Evolutionary conservation across 2,888 invertebrate species (phyloP).

Genomic region (Xylota sylvarum): DNA sequence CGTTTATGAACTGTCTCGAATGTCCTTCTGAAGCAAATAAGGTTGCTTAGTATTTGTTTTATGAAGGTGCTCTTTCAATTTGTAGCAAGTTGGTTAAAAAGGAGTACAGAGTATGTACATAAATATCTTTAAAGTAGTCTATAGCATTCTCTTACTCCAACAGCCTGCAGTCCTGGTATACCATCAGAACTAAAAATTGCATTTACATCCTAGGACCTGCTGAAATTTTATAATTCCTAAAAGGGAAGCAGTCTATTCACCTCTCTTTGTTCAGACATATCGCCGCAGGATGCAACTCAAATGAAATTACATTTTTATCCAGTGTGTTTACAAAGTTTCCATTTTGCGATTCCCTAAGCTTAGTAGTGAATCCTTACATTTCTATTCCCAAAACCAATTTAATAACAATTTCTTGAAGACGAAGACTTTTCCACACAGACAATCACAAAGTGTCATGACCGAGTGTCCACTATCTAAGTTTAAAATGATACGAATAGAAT

Average conservation of each 20-base stretch:
- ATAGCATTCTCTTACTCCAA: too few relatives aligned
- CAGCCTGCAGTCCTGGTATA: background rate
- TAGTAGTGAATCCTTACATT: background rate
- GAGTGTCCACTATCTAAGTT: slow-evolving; percentile 43
- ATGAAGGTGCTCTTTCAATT: too few relatives aligned
- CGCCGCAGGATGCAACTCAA: slow-evolving; percentile 3
- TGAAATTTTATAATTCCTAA: background rate
- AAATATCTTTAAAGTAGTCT: too few relatives aligned
- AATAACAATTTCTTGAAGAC: slow-evolving; percentile 57
- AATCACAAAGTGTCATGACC: slow-evolving; percentile 72
- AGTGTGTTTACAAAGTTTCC: background rate
- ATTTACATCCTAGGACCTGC: background rate
- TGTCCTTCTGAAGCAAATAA: too few relatives aligned
- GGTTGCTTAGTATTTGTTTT: too few relatives aligned
- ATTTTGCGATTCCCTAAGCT: background rate
- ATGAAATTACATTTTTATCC: background rate
- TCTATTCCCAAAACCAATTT: slow-evolving; percentile 27
- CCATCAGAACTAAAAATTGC: too few relatives aligned
- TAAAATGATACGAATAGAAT: slow-evolving; percentile 26
- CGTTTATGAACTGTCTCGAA: too few relatives aligned
- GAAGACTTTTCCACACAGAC: slow-evolving; percentile 30
- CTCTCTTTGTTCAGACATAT: background rate
- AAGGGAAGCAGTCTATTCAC: background rate
- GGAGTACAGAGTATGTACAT: too few relatives aligned
- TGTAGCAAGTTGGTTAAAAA: too few relatives aligned